These are phyloP conservation scores for Podarcis lilfordi DNA, from an alignment of 2,797 vertebrate species.

Conservation along the genomic window DNA sequence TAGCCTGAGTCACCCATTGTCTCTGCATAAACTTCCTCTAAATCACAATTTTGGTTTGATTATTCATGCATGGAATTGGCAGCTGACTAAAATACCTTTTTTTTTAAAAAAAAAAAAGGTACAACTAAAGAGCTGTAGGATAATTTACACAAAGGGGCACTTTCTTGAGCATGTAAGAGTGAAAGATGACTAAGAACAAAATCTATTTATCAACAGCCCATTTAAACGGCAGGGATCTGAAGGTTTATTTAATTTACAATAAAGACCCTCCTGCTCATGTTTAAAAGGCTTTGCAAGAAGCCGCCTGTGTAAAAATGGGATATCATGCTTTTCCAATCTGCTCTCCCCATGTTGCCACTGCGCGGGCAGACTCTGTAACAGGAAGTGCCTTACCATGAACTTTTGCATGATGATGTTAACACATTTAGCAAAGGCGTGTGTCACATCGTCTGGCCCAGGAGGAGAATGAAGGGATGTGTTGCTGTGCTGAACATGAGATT, in stretches of 20 bases:
- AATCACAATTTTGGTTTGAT: conserved; percentile 45
- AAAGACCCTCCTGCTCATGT: conserved; percentile 60
- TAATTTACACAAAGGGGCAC: conserved; percentile 17
- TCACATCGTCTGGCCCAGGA: neutral
- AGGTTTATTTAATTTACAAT: conserved; percentile 69
- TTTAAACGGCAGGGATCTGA: conserved; percentile 63
- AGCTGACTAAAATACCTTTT: conserved; percentile 37
- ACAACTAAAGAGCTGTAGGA: conserved; percentile 34
- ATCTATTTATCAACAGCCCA: conserved; percentile 65
- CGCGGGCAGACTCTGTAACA: conserved; percentile 2
- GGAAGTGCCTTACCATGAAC: conserved; percentile 4
- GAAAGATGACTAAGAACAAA: conserved; percentile 60
- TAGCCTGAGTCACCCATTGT: neutral
- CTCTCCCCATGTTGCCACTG: conserved; percentile 6
- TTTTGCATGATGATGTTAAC: neutral
- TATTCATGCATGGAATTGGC: conserved; percentile 25
- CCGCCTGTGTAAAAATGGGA: conserved; percentile 47
- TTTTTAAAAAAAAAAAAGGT: conserved; percentile 6
- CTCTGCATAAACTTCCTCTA: conserved; percentile 38
- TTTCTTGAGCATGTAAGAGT: conserved; percentile 48
- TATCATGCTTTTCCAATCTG: neutral
- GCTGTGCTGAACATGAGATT: conserved; percentile 2
- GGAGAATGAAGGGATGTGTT: neutral
- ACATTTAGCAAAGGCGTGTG: neutral
- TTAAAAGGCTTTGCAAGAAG: conserved; percentile 48